These are phyloP conservation scores for Helobdella robusta DNA, from an alignment of 2,888 invertebrate genomes.

Conservation along the genomic window DNA sequence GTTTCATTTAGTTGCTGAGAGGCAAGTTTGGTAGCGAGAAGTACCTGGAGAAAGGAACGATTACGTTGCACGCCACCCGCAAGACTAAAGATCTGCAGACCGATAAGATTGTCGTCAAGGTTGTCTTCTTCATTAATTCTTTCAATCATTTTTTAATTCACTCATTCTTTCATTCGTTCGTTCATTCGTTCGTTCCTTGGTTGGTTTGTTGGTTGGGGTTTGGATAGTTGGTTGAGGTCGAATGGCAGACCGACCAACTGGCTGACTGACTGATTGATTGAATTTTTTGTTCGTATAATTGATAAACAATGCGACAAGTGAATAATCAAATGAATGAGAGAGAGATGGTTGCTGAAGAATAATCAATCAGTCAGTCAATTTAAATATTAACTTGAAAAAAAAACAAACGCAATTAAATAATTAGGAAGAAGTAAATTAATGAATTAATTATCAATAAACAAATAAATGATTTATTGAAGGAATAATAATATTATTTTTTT, in stretches of 20 bases:
- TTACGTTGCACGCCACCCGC: constrained; percentile 11
- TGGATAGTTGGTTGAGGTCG: background rate
- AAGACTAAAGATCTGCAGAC: constrained; percentile 21
- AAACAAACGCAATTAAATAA: too few relatives aligned
- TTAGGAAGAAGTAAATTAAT: too few relatives aligned
- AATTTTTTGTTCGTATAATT: background rate
- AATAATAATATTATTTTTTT: too few relatives aligned
- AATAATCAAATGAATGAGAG: too few relatives aligned
- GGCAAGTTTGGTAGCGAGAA: constrained; percentile 18
- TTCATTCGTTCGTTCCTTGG: too few relatives aligned
- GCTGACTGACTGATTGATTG: background rate
- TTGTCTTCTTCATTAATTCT: constrained; percentile 6
- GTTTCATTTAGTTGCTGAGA: background rate
- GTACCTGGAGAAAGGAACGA: constrained; percentile 12
- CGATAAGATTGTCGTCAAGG: constrained; percentile 2
- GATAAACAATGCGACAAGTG: too few relatives aligned
- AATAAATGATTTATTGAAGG: too few relatives aligned
- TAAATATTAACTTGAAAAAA: too few relatives aligned
- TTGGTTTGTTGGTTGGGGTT: background rate
- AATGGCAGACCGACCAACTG: background rate
- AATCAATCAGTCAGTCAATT: too few relatives aligned
- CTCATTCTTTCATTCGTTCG: too few relatives aligned
- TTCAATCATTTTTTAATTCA: background rate
- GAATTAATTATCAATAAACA: too few relatives aligned
- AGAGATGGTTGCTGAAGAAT: too few relatives aligned